Conservation (phyloP, 1,140 invertebrate genomes). For the Andrena cerasifolii region DNA sequence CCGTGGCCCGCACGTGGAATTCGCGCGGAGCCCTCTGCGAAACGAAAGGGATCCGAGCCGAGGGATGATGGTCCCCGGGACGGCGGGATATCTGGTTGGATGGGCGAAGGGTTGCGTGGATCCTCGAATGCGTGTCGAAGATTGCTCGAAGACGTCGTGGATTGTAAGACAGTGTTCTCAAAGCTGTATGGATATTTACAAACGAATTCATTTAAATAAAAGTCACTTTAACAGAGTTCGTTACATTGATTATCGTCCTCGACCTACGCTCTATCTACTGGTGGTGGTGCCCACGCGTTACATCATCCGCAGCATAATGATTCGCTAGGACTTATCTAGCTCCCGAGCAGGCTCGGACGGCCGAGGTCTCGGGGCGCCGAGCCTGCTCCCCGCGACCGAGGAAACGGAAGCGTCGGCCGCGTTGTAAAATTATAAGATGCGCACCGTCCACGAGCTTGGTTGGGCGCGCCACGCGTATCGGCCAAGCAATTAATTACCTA, state of each 20-base stretch:
- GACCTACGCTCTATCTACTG: too few species aligned
- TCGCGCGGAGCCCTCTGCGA: neutral
- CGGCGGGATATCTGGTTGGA: neutral
- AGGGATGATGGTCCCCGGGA: neutral
- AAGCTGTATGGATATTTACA: slow-evolving; percentile 71
- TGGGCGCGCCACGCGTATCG: slow-evolving; percentile 13
- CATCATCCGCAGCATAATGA: slow-evolving; percentile 30
- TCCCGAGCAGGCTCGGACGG: slow-evolving; percentile 50
- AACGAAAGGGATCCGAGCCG: neutral
- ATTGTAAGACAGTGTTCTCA: slow-evolving; percentile 10
- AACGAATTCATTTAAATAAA: slow-evolving; percentile 79
- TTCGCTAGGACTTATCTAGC: slow-evolving; percentile 68
- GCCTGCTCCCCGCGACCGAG: neutral
- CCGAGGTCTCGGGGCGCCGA: too few species aligned
- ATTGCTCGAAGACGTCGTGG: slow-evolving; percentile 1
- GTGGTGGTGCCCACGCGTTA: too few species aligned
- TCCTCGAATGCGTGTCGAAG: too few species aligned
- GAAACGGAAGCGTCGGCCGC: neutral
- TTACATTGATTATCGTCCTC: slow-evolving; percentile 23
- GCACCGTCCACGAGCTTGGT: neutral
- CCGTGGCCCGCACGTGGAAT: neutral
- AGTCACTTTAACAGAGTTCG: slow-evolving; percentile 70
- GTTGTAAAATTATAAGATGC: neutral
- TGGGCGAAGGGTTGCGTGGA: too few species aligned
- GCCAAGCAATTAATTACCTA: slow-evolving; percentile 28